phyloP scores from a whole-genome alignment of 2,888 invertebrate species.

The Acanthococcus lagerstroemiae region DNA sequence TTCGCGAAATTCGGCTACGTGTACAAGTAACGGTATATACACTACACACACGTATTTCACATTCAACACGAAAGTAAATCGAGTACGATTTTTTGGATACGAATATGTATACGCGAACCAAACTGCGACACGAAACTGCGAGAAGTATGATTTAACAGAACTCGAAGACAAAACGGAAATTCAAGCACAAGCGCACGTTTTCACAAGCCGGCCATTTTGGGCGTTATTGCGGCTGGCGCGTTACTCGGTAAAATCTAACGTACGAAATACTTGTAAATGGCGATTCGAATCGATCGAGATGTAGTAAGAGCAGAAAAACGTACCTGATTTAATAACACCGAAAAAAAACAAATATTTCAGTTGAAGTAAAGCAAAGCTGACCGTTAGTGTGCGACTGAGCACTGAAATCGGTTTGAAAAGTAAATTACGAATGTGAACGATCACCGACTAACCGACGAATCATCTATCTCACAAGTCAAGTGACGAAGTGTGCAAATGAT shows the following conservation, averaged over 20 bases:
- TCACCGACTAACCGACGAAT: slow-evolving; percentile 23
- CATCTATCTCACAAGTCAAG: slow-evolving; percentile 22
- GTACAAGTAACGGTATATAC: neutral
- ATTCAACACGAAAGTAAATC: neutral
- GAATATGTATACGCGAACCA: neutral
- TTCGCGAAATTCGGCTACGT: neutral
- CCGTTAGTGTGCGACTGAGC: slow-evolving; percentile 5
- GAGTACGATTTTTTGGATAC: neutral
- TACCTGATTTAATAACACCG: slow-evolving; percentile 11
- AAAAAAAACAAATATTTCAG: too few relatives aligned
- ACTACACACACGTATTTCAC: neutral
- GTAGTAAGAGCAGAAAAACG: neutral
- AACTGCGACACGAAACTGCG: neutral
- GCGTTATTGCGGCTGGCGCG: slow-evolving; percentile 9
- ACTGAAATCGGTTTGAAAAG: slow-evolving; percentile 1
- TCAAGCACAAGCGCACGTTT: slow-evolving; percentile 7
- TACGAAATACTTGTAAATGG: neutral
- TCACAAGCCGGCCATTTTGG: slow-evolving; percentile 27
- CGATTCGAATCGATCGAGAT: neutral
- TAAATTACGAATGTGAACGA: neutral
- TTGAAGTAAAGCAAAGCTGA: slow-evolving; percentile 13
- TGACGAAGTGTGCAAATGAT: slow-evolving; percentile 26
- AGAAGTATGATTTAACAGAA: neutral
- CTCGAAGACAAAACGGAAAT: neutral
- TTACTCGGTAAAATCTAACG: too few relatives aligned